These are phyloP conservation scores for Rhamnusium bicolor DNA, from an alignment of 2,888 invertebrate genomes.

Conservation along the genomic window DNA sequence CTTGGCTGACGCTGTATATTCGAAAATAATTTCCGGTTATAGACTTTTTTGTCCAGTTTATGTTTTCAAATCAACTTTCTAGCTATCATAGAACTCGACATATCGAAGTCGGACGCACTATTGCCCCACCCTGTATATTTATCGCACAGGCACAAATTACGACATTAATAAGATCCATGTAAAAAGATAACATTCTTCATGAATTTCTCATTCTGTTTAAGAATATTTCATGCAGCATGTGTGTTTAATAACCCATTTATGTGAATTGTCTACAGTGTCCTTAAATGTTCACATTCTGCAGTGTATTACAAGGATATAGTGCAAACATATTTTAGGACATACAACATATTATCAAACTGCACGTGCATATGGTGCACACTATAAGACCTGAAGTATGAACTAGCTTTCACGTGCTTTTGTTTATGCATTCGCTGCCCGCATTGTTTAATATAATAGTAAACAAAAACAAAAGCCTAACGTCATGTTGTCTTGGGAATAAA, in stretches of 20 bases:
- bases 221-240: slow-evolving; percentile 3
- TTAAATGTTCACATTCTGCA: slow-evolving; percentile 22
- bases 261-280: slow-evolving; percentile 21
- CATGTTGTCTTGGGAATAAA: slow-evolving; percentile 50
- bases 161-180: not conserved
- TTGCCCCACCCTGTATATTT: no score
- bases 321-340: slow-evolving; percentile 26
- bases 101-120: no score
- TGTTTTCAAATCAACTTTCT: no score
- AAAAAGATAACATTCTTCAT: slow-evolving; percentile 6
- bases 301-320: slow-evolving; percentile 28
- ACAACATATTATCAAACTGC: slow-evolving; percentile 20
- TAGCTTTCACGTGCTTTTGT: slow-evolving; percentile 41
- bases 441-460: slow-evolving; percentile 47
- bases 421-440: slow-evolving; percentile 44
- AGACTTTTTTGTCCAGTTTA: no score
- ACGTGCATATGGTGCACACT: slow-evolving; percentile 40
- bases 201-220: slow-evolving; percentile 11
- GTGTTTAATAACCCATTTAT: slow-evolving; percentile 23
- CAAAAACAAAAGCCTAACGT: slow-evolving; percentile 46
- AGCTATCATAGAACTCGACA: no score
- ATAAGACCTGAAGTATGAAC: slow-evolving; percentile 32
- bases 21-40: no score
- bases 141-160: no score
- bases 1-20: no score